Percentiles rank a stretch among this genome's conserved stretches.
Evolutionary conservation across 2,888 invertebrate species (phyloP).

Genomic region (Julus scanicus): DNA sequence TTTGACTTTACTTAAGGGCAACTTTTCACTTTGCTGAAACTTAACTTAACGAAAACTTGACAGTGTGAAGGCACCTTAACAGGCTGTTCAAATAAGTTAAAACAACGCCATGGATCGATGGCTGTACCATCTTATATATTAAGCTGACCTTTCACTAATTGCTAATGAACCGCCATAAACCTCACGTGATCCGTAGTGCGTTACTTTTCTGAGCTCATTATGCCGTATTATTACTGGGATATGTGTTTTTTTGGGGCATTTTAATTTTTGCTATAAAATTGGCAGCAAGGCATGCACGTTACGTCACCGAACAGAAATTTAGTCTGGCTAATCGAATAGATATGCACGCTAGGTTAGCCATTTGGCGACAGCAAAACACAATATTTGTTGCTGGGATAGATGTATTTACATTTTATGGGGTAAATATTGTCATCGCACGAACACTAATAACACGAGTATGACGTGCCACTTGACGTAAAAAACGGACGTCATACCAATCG

Average conservation of each 20-base stretch:
- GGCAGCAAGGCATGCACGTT: no score
- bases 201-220: background rate
- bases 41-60: no score
- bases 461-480: background rate
- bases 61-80: no score
- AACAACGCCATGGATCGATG: no score
- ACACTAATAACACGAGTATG: background rate
- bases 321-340: background rate
- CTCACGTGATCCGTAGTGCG: background rate
- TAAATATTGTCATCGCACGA: slow-evolving; percentile 11
- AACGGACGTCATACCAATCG: background rate
- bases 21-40: no score
- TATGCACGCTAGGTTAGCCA: background rate
- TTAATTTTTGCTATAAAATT: no score
- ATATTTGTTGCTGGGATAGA: background rate
- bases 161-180: background rate
- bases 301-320: background rate
- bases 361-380: background rate
- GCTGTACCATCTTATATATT: no score
- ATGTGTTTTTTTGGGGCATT: no score
- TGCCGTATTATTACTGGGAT: background rate
- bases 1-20: no score
- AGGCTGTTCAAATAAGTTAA: no score
- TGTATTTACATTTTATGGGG: slow-evolving; percentile 5
- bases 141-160: background rate